These are phyloP conservation scores for Nomia melanderi DNA, from an alignment of 1,140 invertebrate species.

Conservation along the genomic window DNA sequence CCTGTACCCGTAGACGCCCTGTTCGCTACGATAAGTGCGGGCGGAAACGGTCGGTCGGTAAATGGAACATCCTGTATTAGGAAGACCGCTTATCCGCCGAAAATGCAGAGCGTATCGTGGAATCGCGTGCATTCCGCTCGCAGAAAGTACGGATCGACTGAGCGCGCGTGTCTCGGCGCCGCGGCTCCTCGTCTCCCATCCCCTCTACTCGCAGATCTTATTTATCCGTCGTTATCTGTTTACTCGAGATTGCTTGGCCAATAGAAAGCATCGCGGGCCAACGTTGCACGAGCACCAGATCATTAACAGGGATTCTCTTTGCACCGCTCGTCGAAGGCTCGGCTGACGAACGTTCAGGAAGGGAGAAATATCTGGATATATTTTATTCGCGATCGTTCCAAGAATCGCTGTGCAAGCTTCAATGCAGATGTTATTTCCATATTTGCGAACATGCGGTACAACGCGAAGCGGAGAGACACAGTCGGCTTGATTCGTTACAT, in stretches of 20 bases:
- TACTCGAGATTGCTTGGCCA: slow-evolving; percentile 18
- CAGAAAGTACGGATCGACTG: neutral
- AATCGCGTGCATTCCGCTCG: slow-evolving; percentile 33
- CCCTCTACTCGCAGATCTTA: neutral
- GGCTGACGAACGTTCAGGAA: too few species aligned
- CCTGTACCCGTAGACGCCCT: slow-evolving; percentile 83
- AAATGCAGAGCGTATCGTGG: slow-evolving; percentile 3
- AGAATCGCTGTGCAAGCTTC: too few species aligned
- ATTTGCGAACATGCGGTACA: neutral
- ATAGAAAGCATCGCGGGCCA: neutral
- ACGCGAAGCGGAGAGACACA: neutral
- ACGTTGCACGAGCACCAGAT: too few species aligned
- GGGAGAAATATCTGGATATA: too few species aligned
- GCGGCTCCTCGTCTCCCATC: neutral
- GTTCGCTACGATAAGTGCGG: slow-evolving; percentile 81
- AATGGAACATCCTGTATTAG: neutral
- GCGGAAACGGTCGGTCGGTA: neutral
- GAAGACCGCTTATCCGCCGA: neutral
- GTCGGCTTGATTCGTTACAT: neutral
- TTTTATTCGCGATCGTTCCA: too few species aligned
- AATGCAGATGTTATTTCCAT: too few species aligned
- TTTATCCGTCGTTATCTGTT: slow-evolving; percentile 29
- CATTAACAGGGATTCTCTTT: too few species aligned
- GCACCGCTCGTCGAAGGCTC: too few species aligned
- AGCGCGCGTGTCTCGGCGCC: neutral